Percentiles rank a stretch among this genome's conserved stretches.
Evolutionary conservation across 2,888 invertebrate genomes (phyloP).

Genomic region (Noctua fimbriata): DNA sequence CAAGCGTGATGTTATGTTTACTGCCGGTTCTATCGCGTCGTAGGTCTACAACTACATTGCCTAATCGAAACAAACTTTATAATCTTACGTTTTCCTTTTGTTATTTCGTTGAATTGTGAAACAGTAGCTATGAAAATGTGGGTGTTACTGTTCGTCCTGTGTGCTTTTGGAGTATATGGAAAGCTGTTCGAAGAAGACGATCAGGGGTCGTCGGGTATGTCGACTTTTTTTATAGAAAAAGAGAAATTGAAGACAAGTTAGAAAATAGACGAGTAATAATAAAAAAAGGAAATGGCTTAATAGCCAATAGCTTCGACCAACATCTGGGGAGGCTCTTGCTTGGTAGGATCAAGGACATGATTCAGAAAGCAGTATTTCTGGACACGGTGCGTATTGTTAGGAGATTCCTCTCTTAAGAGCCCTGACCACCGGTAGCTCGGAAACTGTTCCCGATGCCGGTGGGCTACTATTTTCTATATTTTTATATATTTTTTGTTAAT

Average conservation of each 20-base stretch:
- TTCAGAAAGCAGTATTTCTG: too few relatives aligned
- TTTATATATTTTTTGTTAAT: too few relatives aligned
- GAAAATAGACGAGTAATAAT: not conserved
- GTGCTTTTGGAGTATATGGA: constrained; percentile 44
- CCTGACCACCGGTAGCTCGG: too few relatives aligned
- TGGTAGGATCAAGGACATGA: too few relatives aligned
- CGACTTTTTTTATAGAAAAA: not conserved
- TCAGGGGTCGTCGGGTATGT: constrained; percentile 49
- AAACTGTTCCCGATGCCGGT: too few relatives aligned
- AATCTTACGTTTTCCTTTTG: not conserved
- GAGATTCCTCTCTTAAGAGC: too few relatives aligned
- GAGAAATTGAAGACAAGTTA: not conserved
- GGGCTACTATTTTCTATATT: too few relatives aligned
- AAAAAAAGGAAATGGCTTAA: too few relatives aligned
- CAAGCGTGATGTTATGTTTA: not conserved
- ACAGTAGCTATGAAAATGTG: constrained; percentile 45
- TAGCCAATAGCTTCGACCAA: too few relatives aligned
- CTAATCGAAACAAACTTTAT: constrained; percentile 22
- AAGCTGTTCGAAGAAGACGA: constrained; percentile 45
- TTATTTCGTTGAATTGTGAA: not conserved
- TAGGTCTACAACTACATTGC: constrained; percentile 20
- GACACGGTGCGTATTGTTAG: too few relatives aligned
- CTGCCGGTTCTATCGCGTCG: constrained; percentile 35
- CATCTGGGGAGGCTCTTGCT: too few relatives aligned
- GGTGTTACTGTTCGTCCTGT: constrained; percentile 44